A percentile compares a stretch with the other conserved stretches of the same genome.
Conservation (phyloP, 2,888 invertebrate species). For the Cremastinae sp. region DNA sequence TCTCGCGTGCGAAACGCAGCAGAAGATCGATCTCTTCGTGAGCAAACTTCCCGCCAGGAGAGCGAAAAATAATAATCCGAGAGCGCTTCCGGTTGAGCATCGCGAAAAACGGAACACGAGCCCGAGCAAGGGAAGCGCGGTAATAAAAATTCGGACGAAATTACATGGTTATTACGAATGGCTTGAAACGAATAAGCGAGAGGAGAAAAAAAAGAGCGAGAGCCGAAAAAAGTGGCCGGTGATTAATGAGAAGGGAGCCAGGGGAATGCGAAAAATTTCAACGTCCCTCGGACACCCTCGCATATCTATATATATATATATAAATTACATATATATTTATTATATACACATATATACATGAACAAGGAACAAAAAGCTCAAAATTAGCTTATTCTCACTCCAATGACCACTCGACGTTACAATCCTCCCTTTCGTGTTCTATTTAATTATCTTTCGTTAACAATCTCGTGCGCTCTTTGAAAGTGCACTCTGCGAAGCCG, state of each 20-base stretch:
- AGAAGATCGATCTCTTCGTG: constrained; percentile 50
- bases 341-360: background rate
- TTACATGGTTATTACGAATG: constrained; percentile 6
- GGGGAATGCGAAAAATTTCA: too few relatives aligned
- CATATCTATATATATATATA: background rate
- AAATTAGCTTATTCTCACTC: background rate
- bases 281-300: background rate
- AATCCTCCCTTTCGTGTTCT: too few relatives aligned
- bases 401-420: background rate
- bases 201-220: constrained; percentile 1
- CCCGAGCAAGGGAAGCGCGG: constrained; percentile 31
- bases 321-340: too few relatives aligned
- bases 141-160: constrained; percentile 21
- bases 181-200: background rate
- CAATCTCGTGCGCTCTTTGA: background rate
- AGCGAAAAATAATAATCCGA: constrained; percentile 6
- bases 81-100: background rate
- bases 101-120: constrained; percentile 23
- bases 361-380: background rate
- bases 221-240: too few relatives aligned
- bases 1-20: constrained; percentile 16
- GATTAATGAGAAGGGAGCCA: too few relatives aligned
- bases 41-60: constrained; percentile 57
- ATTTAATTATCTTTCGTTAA: background rate
- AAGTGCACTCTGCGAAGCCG: background rate